Evolutionary conservation across 2,888 invertebrate species (phyloP).

Genomic region (Athalia circularis): DNA sequence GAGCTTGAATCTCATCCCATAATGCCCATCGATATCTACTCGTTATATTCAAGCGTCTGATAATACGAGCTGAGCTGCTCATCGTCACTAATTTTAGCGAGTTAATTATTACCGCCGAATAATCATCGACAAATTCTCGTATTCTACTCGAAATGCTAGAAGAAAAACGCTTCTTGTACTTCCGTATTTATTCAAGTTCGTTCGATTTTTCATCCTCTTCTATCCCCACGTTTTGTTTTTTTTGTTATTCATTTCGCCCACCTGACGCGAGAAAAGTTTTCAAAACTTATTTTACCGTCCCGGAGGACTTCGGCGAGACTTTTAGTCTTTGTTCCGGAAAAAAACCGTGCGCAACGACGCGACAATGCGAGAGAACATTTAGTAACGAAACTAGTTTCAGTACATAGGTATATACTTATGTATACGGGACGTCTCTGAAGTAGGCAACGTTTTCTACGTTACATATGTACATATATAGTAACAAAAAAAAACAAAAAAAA

Average conservation of each 20-base stretch:
- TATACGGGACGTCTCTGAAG: not conserved
- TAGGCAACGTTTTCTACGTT: not conserved
- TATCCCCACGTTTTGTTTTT: not conserved
- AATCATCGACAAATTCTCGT: not conserved
- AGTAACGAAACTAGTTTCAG: conserved; percentile 32
- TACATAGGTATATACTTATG: not conserved
- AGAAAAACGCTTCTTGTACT: not conserved
- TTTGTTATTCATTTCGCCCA: not conserved
- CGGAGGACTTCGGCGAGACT: conserved; percentile 7
- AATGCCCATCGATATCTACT: too few species aligned
- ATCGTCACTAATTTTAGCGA: not conserved
- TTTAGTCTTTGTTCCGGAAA: conserved; percentile 20
- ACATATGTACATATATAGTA: not conserved
- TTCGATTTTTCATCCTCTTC: not conserved
- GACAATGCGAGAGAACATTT: conserved; percentile 25
- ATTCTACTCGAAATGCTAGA: not conserved
- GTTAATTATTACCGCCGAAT: too few species aligned
- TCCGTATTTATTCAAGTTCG: not conserved
- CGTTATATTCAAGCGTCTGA: too few species aligned
- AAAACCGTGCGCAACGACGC: conserved; percentile 14
- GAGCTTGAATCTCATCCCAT: too few species aligned
- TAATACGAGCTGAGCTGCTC: too few species aligned
- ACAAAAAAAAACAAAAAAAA: not conserved
- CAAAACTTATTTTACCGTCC: conserved; percentile 36
- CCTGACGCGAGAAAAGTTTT: conserved; percentile 26